Evolutionary conservation across 2,113 vertebrate species (phyloP), one percentile per base, ranked within the genome.

Genomic region (Anoplopoma fimbria): DNA sequence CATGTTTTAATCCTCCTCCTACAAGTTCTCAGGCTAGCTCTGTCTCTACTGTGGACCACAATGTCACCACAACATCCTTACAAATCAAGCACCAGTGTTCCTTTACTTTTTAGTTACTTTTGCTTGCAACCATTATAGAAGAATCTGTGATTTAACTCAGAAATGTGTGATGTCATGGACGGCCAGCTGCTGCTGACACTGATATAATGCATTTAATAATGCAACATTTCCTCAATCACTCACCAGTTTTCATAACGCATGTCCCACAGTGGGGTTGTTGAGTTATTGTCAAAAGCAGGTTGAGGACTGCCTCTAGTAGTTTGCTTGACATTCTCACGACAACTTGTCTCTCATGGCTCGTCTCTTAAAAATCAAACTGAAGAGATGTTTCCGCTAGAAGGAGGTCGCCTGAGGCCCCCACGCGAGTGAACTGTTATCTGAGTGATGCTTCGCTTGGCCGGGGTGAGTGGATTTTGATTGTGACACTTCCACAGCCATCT

Each of bases 351-450:
- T 74, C 60, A 61, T 17, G 38, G 40, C 61, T 9, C 1, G 21
- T 51, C 27, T 72, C 13, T 49, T 14, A 12, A 45, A 60, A 75
- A 27, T 95, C 91, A 96, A 38, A 94, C 81, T 2, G 92, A 87
- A 0, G 93, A 90, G 78, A 93, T 61, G 81, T 91, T 88, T 17
- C 90, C 90, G 1, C 84, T 91, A 19, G 81, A 90, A 73, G 92
- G 74, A 75, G 93, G 92, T 53, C 90, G 75, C 17, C 89, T 87
- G 0, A 94, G 92, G 7, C 94, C 95, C 21, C 81, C 73, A 3
- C 63, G 94, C 57, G 95, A 94, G 34, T 95, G 90, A 34, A 96
- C 81, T 1, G 95, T 94, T 7, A 96, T 80, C 84, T 96, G 96
- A 23, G 96, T 96, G 63, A 96, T 67, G 0, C 89, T 96, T 21